These are phyloP conservation scores for Galeruca laticollis DNA, from an alignment of 2,888 invertebrate species.

Conservation along the genomic window DNA sequence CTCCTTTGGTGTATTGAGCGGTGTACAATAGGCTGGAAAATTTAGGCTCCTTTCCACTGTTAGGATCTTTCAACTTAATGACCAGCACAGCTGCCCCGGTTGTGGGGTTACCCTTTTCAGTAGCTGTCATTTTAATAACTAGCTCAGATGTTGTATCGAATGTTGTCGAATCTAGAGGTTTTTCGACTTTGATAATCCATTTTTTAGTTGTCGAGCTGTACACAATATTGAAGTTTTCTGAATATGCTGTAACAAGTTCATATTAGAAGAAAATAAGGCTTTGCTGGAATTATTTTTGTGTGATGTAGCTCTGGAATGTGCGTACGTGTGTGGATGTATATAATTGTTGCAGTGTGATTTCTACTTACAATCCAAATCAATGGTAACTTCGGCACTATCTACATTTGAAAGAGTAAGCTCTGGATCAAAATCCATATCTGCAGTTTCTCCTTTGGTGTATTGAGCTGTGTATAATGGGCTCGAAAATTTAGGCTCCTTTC, in stretches of 20 bases:
- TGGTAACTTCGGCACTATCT: constrained; percentile 33
- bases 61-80: constrained; percentile 4
- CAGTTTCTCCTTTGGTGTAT: constrained; percentile 36
- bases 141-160: constrained; percentile 10
- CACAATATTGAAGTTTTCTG: constrained; percentile 21
- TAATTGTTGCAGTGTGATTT: not conserved
- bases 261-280: not conserved
- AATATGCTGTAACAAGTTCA: constrained; percentile 36
- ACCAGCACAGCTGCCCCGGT: constrained; percentile 25
- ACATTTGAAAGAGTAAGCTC: constrained; percentile 42
- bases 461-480: too few relatives aligned
- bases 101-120: not conserved
- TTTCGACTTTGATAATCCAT: constrained; percentile 19
- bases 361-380: constrained; percentile 33
- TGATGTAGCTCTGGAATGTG: not conserved
- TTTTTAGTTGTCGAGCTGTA: constrained; percentile 7
- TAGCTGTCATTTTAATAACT: constrained; percentile 26
- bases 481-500: too few relatives aligned
- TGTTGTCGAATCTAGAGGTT: not conserved
- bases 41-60: constrained; percentile 11
- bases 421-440: constrained; percentile 39
- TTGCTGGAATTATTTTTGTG: not conserved
- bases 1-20: constrained; percentile 20
- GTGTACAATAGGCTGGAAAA: constrained; percentile 28
- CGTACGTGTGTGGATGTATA: not conserved